Conservation (phyloP, 2,888 invertebrate species). For the Eupithecia subumbrata region DNA sequence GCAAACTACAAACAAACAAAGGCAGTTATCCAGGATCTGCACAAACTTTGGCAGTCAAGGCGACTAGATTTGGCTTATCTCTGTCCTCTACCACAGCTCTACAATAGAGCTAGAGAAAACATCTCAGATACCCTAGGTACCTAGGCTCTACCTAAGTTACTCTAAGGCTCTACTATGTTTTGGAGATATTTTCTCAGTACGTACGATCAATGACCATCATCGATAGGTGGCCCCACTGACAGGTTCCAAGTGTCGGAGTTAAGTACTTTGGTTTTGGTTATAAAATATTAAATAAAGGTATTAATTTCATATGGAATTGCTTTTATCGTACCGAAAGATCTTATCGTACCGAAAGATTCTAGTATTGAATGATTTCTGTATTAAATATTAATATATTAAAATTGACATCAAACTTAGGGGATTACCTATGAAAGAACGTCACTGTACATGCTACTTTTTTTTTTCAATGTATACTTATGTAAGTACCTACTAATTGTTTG, state of each 20-base stretch:
- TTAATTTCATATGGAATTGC: neutral
- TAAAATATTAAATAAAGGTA: too few species aligned
- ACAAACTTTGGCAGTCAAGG: neutral
- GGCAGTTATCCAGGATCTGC: neutral
- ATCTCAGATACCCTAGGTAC: neutral
- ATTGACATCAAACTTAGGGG: neutral
- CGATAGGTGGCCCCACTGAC: neutral
- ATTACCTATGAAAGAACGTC: neutral
- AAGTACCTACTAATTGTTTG: too few species aligned
- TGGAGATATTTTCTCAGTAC: neutral
- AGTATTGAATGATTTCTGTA: neutral
- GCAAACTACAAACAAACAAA: conserved; percentile 6
- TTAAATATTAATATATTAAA: too few species aligned
- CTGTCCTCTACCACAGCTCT: neutral
- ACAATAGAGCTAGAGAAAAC: neutral
- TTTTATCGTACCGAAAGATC: neutral
- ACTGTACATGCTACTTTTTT: neutral
- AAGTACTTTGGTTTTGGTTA: neutral
- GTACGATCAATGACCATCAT: neutral
- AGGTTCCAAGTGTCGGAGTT: neutral
- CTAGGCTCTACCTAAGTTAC: neutral
- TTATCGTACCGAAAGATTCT: neutral
- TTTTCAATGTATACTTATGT: too few species aligned
- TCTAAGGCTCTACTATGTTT: too few species aligned
- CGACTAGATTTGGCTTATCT: neutral